Evolutionary conservation across 2,888 invertebrate genomes (phyloP), one percentile per base, ranked within the genome.

Genomic region (Malthinus flaveolus): DNA sequence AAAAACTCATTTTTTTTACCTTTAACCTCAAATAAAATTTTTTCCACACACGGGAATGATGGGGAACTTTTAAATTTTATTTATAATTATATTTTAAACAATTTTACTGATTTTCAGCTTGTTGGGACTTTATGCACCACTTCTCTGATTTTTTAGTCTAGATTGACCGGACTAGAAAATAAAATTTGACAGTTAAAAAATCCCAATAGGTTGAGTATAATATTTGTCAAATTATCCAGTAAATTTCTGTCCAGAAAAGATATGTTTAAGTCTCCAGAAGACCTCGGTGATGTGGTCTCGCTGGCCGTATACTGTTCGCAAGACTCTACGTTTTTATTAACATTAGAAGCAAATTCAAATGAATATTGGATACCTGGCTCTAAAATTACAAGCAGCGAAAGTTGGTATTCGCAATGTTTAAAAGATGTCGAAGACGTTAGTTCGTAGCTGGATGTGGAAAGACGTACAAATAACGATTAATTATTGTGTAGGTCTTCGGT

Each of bases 331-430:
- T 57, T 74, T 33, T 61, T 77, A 69, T 54, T 75, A 15, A 67
- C 67, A 2, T 57, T 71, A 8, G 74, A 75, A 39, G 53, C 56
- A 10, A 61, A 60, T 9, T 65, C 67, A n/a, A 66, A 66, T 33
- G 75, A 75, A 47, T 74, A 71, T 55, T 75, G 74, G 73, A 62
- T 77, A 51, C 76, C 77, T 7, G 68, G 68, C 4, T 60, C 68
- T 3, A 74, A 70, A 66, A 67, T 70, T 8, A 12, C 59, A 11
- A 34, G 62, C 4, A 69, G 66, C 9, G 58, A 56, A 3, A 66
- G 69, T 7, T 75, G 75, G 73, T 51, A 65, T 4, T 64, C 60
- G 23, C 59, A 69, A 15, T 57, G 71, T 11, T 23, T 48, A 4
- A 72, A 69, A 46, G 75, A 76, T 59, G 63, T 72, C 9, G 61